Base-by-base conservation (phyloP, 1,140 invertebrate species). In the Ceratosolen solmsi region DNA sequence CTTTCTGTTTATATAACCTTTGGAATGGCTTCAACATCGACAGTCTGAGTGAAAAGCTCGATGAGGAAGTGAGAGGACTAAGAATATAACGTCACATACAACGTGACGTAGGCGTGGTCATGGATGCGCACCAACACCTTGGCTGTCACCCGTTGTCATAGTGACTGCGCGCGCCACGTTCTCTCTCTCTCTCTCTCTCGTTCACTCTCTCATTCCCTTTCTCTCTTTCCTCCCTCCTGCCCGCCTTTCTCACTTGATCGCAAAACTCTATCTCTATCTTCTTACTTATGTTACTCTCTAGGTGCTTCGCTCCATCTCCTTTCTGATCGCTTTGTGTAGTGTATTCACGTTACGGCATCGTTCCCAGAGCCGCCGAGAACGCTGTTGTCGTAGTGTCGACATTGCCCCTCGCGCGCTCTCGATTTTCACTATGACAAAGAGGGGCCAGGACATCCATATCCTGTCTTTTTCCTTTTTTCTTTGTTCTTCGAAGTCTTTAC, bases 21-120 rank as follows among this genome's bases (percentile, higher is more conserved):
- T 58, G 46, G 51, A 73, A 77, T 77, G 78, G 78, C 78, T 68
- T 56, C 68, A 68, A 25, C 49, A 33, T 60, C 73, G 54, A 9
- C 71, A n/a, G 20, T 4, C 41, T 0, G 38, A 15, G 4, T 20
- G 0, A 38, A 38, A 22, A 68, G 17, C 33, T 33, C 25, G 4
- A 36, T 51, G 73, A 76, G 56, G 25, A 27, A 41, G 33, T 15
- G 33, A 60, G 74, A 63, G 74, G 38, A 58, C 15, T 17, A 60
- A 13, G 85, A 84, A 84, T n/a, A 85, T 89, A 89, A 90, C 90
- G 90, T 91, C 90, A 90, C 87, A 54, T 65, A 74, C 71, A 85
- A 88, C 86, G 81, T 90, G 90, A 90, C 90, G 90, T 90, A 90
- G 90, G 90, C 89, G 90, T 91, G 89, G 90, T 90, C 89, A 90